Conservation (phyloP, 2,797 vertebrate species). For the Heteromormyrus szaboi region DNA sequence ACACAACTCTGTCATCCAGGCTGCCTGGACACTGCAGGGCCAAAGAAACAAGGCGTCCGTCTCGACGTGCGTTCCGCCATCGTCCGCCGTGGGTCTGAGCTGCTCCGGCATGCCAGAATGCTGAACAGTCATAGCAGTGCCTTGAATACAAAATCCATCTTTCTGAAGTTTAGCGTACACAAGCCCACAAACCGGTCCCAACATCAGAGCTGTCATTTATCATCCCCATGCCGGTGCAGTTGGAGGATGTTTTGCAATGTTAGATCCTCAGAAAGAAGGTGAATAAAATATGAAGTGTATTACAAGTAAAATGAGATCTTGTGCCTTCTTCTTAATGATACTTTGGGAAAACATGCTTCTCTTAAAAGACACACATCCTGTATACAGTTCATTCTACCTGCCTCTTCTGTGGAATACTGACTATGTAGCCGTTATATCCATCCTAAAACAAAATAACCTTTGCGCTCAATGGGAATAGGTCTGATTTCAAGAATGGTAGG, state of each 20-base stretch:
- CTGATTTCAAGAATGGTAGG: not conserved
- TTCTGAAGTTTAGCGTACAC: not conserved
- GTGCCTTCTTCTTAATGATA: not conserved
- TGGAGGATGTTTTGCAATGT: not conserved
- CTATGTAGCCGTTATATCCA: not conserved
- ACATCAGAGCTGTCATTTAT: not conserved
- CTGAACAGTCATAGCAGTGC: not conserved
- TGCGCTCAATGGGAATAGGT: not conserved
- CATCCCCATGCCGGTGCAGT: not conserved
- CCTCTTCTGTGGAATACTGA: not conserved
- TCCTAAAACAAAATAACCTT: not conserved
- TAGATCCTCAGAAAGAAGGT: not conserved
- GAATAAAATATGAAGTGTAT: not conserved
- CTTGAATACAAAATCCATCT: not conserved
- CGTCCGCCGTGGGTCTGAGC: not conserved
- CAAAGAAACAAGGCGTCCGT: not conserved
- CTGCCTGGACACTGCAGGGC: not conserved
- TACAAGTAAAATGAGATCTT: not conserved
- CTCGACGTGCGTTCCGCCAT: not conserved
- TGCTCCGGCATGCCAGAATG: not conserved
- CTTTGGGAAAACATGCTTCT: not conserved
- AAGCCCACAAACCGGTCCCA: not conserved
- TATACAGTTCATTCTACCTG: not conserved
- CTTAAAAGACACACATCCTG: not conserved
- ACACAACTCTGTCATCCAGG: not conserved